These are phyloP conservation scores for Drosophila tanythrix DNA, from an alignment of 2,888 invertebrate species.

Conservation along the genomic window DNA sequence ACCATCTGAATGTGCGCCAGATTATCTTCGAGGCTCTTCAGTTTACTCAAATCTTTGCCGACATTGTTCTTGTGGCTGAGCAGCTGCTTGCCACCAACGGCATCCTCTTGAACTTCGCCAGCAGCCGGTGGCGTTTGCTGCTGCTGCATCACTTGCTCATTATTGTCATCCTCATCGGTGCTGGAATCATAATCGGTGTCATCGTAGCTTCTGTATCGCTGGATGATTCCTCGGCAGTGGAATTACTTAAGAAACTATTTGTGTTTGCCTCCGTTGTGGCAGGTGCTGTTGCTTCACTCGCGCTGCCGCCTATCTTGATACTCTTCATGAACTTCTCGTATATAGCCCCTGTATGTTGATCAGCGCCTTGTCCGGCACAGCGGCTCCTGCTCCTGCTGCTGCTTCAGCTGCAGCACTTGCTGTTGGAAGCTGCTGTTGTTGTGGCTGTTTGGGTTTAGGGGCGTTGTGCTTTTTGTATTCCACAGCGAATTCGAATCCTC, in stretches of 20 bases:
- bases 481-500: conserved; percentile 70
- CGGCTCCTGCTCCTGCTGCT: not conserved
- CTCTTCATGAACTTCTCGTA: conserved; percentile 84
- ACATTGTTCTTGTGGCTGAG: conserved; percentile 67
- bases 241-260: conserved; percentile 60
- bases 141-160: conserved; percentile 12
- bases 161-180: conserved; percentile 27
- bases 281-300: conserved; percentile 13
- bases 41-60: conserved; percentile 81
- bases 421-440: not conserved
- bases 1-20: conserved; percentile 83
- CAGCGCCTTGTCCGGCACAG: conserved; percentile 36
- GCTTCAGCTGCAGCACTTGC: conserved; percentile 6
- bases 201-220: conserved; percentile 47
- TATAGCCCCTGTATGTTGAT: conserved; percentile 83
- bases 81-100: conserved; percentile 28
- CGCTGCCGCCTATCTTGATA: conserved; percentile 75
- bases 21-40: conserved; percentile 82
- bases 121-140: conserved; percentile 14
- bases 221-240: conserved; percentile 66
- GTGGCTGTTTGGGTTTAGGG: conserved; percentile 55
- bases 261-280: conserved; percentile 17
- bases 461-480: conserved; percentile 72
- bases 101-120: conserved; percentile 26
- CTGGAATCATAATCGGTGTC: conserved; percentile 31